phyloP scores from a whole-genome alignment of 2,113 vertebrate species.

The Poeciliopsis occidentalis region DNA sequence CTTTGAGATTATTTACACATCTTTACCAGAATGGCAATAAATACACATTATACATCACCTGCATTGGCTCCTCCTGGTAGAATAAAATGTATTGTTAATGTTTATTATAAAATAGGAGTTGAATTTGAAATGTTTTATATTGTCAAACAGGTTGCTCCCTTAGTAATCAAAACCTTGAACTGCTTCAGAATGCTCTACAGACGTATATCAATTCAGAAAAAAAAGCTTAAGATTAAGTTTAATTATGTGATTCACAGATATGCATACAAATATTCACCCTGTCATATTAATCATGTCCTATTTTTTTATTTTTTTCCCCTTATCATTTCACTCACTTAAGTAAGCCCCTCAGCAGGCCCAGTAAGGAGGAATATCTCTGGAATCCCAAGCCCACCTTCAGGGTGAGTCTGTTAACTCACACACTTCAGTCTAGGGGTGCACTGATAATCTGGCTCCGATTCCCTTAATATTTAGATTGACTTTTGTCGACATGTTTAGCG shows the following conservation, averaged over 20 bases:
- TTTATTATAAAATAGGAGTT: not conserved
- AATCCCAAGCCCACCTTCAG: constrained; percentile 80
- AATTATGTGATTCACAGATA: not conserved
- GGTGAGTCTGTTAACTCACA: constrained; percentile 77
- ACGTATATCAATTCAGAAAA: not conserved
- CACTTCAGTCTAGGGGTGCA: no score
- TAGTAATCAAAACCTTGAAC: not conserved
- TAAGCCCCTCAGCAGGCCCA: constrained; percentile 77
- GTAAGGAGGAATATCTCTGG: constrained; percentile 77
- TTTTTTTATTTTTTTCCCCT: constrained; percentile 2
- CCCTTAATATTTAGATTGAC: no score
- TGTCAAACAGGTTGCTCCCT: not conserved
- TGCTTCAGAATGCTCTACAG: not conserved
- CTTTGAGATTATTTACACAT: no score
- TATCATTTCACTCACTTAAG: constrained; percentile 65
- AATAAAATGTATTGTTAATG: not conserved
- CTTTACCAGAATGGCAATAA: no score
- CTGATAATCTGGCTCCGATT: no score
- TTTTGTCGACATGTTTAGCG: no score
- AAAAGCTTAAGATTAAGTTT: not conserved
- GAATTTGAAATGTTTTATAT: not conserved
- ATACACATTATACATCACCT: no score
- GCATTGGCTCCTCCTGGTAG: no score
- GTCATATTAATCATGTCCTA: constrained; percentile 10
- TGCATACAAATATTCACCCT: not conserved